Evolutionary conservation across 2,888 invertebrate species (phyloP).

Genomic region (Coelopa pilipes): DNA sequence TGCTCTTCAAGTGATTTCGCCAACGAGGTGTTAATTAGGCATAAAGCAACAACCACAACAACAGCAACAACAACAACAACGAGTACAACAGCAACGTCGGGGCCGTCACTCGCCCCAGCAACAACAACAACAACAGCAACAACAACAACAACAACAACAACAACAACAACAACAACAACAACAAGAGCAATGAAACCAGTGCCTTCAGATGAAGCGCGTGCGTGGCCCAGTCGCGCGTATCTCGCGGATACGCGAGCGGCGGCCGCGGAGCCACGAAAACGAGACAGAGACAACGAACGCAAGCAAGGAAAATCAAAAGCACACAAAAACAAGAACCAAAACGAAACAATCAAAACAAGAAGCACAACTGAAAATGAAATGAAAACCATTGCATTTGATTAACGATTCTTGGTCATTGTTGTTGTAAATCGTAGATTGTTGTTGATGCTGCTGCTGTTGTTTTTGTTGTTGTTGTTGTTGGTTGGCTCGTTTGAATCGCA

Average conservation of each 20-base stretch:
- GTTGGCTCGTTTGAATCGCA: not conserved
- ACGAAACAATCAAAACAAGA: too few relatives aligned
- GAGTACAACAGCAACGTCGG: not conserved
- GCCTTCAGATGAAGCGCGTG: too few relatives aligned
- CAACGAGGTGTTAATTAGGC: constrained; percentile 7
- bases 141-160: not conserved
- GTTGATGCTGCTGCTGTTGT: not conserved
- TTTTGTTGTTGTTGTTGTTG: not conserved
- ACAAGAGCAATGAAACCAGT: too few relatives aligned
- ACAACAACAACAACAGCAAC: not conserved
- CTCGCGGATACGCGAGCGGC: not conserved
- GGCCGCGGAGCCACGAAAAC: not conserved
- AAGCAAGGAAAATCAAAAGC: too few relatives aligned
- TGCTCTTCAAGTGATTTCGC: constrained; percentile 9
- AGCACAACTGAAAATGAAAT: not conserved
- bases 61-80: not conserved
- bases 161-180: too few relatives aligned
- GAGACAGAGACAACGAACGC: too few relatives aligned
- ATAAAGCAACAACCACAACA: constrained; percentile 5
- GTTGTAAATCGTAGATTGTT: too few relatives aligned
- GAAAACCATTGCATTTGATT: constrained; percentile 4
- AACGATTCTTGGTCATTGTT: constrained; percentile 13
- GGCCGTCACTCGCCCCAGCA: constrained; percentile 2
- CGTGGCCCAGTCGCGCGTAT: too few relatives aligned
- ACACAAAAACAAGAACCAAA: too few relatives aligned